Base-by-base conservation (phyloP, 2,797 vertebrate genomes). In the Bradypodion pumilum region DNA sequence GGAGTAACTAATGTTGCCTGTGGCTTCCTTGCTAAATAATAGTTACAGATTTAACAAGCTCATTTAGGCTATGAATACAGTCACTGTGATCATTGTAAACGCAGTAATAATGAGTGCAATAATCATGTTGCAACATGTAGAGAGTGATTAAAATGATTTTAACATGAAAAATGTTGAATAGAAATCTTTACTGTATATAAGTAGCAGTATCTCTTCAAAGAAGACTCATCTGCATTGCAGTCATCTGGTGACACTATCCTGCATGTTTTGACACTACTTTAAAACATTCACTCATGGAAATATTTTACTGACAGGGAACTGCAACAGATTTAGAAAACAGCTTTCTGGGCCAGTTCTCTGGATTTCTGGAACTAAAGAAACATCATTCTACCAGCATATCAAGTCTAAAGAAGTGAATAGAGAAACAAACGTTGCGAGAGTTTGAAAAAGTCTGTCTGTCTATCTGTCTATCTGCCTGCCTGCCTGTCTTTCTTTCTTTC, bases 21-120 rank as follows among this genome's bases (percentile, higher is more conserved):
- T 92, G 90, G 85, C 85, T 90, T 79, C 88, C 91, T 91, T 87
- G 90, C 91, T 91, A 91, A 94, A 91, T 90, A 91, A 91, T 91
- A 91, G 83, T 90, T 89, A 84, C 88, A 82, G 93, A 90, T 89
- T 84, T 74, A 85, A 92, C 90, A 94, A 88, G 91, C 82, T 89
- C 84, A 77, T 91, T 92, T 91, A 37, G 74, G 60, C 49, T 86
- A 82, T 92, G 83, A 95, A 91, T 92, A 91, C 63, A 91, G 87
- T 89, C 91, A 88, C 82, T 86, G 74, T 92, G 89, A 92, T 93
- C 1, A 88, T 88, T 92, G 81, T 86, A 93, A 92, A 94, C 91
- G 91, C 92, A 94, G 90, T 91, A 92, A 90, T 86, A 85, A 93
- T 85, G 49, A 35, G 81, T 63, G 88, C 7, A 92, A 85, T 91